Conservation (phyloP, 2,888 invertebrate genomes). For the Synanthedon vespiformis region DNA sequence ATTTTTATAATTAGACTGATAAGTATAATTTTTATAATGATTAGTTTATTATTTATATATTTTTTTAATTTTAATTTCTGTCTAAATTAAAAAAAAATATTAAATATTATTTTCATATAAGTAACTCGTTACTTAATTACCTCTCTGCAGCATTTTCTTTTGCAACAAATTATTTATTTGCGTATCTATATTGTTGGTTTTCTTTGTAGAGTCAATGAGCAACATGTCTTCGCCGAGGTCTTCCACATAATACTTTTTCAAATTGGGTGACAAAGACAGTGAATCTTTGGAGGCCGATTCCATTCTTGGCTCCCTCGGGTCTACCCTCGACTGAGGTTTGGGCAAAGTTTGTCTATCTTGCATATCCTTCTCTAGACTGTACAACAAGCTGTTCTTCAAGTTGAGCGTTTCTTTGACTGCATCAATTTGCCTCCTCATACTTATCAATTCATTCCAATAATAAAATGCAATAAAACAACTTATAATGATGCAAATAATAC, state of each 20-base stretch:
- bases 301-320: slow-evolving; percentile 33
- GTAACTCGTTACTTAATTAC: slow-evolving; percentile 17
- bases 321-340: slow-evolving; percentile 19
- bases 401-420: slow-evolving; percentile 44
- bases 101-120: not conserved
- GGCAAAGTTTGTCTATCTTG: slow-evolving; percentile 31
- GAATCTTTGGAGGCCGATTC: slow-evolving; percentile 14
- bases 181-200: slow-evolving; percentile 30
- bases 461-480: slow-evolving; percentile 53
- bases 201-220: slow-evolving; percentile 51
- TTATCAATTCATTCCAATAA: slow-evolving; percentile 56
- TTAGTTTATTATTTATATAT: not conserved
- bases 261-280: slow-evolving; percentile 19
- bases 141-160: slow-evolving; percentile 33
- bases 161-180: slow-evolving; percentile 4
- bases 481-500: slow-evolving; percentile 47
- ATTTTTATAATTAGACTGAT: not conserved
- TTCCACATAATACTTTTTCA: slow-evolving; percentile 45
- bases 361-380: slow-evolving; percentile 22
- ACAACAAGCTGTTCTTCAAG: slow-evolving; percentile 17
- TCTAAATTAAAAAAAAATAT: not conserved
- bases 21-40: not conserved
- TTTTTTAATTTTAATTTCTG: not conserved
- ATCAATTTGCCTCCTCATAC: slow-evolving; percentile 50
- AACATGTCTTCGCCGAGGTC: slow-evolving; percentile 51